These are phyloP conservation scores for Ambastaia sidthimunki DNA, from an alignment of 2,797 vertebrate species.

Conservation along the genomic window DNA sequence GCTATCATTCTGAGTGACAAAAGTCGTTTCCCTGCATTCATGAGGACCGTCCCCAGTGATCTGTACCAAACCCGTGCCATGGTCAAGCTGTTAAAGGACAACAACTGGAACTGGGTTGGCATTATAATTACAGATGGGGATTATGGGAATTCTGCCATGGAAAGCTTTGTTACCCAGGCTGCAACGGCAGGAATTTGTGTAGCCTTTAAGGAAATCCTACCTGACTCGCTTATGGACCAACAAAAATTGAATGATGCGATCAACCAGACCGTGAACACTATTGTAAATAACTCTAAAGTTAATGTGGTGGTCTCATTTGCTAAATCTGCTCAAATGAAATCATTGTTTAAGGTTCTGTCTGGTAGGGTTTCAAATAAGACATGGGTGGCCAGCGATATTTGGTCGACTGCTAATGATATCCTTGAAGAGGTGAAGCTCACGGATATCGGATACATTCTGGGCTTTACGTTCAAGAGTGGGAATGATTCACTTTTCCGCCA, in stretches of 20 bases:
- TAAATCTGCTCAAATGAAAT: conserved; percentile 77
- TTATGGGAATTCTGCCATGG: conserved; percentile 82
- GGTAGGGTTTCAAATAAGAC: conserved; percentile 72
- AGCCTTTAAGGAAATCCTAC: conserved; percentile 84
- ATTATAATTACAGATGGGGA: conserved; percentile 85
- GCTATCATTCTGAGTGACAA: conserved; percentile 89
- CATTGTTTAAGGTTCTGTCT: conserved; percentile 75
- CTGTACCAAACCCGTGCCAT: conserved; percentile 86
- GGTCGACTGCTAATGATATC: conserved; percentile 78
- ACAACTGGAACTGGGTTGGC: conserved; percentile 88
- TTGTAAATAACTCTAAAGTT: conserved; percentile 77
- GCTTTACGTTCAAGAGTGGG: conserved; percentile 86
- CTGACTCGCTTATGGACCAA: conserved; percentile 75
- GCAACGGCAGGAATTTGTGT: conserved; percentile 81
- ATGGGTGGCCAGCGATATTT: conserved; percentile 89
- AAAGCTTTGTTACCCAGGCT: conserved; percentile 79
- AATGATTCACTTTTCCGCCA: conserved; percentile 73
- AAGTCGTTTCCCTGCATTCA: conserved; percentile 85
- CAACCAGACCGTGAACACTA: conserved; percentile 70
- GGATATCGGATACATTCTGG: conserved; percentile 81
- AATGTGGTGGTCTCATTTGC: conserved; percentile 87
- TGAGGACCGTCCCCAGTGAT: conserved; percentile 87
- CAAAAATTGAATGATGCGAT: conserved; percentile 68
- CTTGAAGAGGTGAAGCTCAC: conserved; percentile 72
- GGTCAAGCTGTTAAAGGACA: conserved; percentile 78